Percentiles rank a stretch among this genome's conserved stretches.
Conservation (phyloP, 2,888 invertebrate species). For the Sinotaia quadrata region DNA sequence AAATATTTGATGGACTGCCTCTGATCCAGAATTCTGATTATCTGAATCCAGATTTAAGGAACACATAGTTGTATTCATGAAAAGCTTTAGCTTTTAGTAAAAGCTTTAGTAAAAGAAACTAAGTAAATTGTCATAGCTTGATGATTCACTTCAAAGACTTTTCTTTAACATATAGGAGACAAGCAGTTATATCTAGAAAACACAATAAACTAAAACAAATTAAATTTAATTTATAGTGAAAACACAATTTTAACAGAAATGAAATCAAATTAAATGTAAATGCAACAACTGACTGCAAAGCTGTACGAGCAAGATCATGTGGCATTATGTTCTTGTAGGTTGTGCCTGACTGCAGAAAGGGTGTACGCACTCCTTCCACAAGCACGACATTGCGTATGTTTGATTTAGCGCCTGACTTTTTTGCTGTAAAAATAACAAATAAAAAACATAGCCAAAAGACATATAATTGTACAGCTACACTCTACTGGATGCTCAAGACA, state of each 20-base stretch:
- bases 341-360: constrained; percentile 94
- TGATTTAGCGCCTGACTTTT: constrained; percentile 29
- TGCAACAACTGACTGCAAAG: constrained; percentile 76
- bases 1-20: too few relatives aligned
- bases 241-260: neutral
- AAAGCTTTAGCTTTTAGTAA: too few relatives aligned
- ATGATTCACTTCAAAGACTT: too few relatives aligned
- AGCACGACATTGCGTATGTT: constrained; percentile 82
- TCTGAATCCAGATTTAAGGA: too few relatives aligned
- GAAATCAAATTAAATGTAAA: neutral
- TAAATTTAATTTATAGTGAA: neutral
- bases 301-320: constrained; percentile 92
- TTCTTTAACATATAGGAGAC: too few relatives aligned
- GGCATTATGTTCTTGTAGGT: constrained; percentile 95
- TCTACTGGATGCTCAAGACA: too few relatives aligned
- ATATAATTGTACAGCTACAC: too few relatives aligned
- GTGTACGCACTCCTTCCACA: constrained; percentile 97
- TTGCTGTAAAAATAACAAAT: constrained; percentile 19
- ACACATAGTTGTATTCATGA: too few relatives aligned
- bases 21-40: too few relatives aligned
- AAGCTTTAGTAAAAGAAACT: too few relatives aligned
- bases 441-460: too few relatives aligned
- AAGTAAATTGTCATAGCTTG: too few relatives aligned
- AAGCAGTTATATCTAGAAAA: neutral
- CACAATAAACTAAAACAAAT: neutral